A percentile compares a stretch with the other conserved stretches of the same genome.
These are phyloP conservation scores for Rhinichthys klamathensis DNA, from an alignment of 2,113 vertebrate genomes.

Conservation along the genomic window DNA sequence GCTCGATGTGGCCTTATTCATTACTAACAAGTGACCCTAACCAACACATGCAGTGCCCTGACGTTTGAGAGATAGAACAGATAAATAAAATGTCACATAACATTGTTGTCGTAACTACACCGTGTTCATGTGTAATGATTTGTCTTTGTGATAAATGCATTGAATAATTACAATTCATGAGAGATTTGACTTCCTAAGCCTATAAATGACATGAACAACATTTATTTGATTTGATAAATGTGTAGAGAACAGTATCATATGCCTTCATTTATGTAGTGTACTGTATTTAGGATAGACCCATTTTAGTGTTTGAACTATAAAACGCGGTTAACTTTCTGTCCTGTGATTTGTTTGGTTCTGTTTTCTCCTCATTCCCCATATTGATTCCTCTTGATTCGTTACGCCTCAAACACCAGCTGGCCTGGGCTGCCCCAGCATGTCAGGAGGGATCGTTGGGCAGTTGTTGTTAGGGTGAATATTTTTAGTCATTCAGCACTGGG, in stretches of 20 bases:
- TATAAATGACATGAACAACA: neutral
- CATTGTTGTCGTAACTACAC: neutral
- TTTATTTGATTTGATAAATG: neutral
- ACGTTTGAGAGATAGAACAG: neutral
- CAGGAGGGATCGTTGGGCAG: slow-evolving; percentile 54
- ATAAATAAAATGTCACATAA: neutral
- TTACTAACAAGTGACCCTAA: neutral
- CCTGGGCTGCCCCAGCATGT: slow-evolving; percentile 52
- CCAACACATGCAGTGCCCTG: neutral
- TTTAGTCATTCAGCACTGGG: slow-evolving; percentile 69
- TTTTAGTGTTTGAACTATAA: slow-evolving; percentile 1
- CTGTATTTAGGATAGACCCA: neutral
- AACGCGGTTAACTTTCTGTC: neutral
- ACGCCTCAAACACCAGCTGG: slow-evolving; percentile 61
- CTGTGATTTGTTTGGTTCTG: neutral
- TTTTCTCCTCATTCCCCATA: neutral
- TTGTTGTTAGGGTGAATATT: slow-evolving; percentile 71
- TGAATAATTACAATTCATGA: neutral
- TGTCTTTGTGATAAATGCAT: too few species aligned
- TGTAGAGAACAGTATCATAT: neutral
- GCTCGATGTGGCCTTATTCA: neutral
- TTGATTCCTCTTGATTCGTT: slow-evolving; percentile 50
- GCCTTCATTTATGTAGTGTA: neutral
- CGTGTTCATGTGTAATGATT: too few species aligned
- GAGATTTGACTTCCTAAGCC: neutral